A percentile compares a stretch with the other conserved stretches of the same genome.
phyloP scores from a whole-genome alignment of 1,140 invertebrate genomes.

The Drosophila truncata region DNA sequence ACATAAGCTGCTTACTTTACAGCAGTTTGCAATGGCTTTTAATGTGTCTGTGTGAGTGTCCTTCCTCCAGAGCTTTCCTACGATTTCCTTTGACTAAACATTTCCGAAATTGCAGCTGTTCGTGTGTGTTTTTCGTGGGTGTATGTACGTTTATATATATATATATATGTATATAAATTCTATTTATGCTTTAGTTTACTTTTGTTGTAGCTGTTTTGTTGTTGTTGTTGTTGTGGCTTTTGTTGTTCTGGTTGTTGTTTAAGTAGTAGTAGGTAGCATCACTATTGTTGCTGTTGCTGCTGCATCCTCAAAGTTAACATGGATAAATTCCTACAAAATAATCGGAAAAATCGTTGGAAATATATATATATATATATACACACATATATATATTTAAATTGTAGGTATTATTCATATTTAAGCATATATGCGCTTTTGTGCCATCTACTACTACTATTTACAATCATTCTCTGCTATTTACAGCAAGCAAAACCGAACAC shows the following conservation, averaged over 20 bases:
- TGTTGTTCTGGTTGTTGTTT: slow-evolving; percentile 50
- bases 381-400: slow-evolving; percentile 10
- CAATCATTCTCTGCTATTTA: slow-evolving; percentile 60
- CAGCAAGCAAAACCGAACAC: slow-evolving; percentile 51
- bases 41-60: slow-evolving; percentile 14
- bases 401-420: slow-evolving; percentile 8
- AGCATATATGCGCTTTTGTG: slow-evolving; percentile 28
- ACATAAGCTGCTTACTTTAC: slow-evolving; percentile 64
- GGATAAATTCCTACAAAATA: slow-evolving; percentile 85
- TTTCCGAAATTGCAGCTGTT: slow-evolving; percentile 52
- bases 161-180: slow-evolving; percentile 76
- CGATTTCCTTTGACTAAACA: slow-evolving; percentile 56
- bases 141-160: slow-evolving; percentile 33
- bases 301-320: slow-evolving; percentile 85
- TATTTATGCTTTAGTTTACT: slow-evolving; percentile 63
- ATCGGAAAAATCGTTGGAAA: slow-evolving; percentile 53
- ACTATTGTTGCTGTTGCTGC: slow-evolving; percentile 34
- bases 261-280: slow-evolving; percentile 59
- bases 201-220: slow-evolving; percentile 57
- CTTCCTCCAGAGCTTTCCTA: slow-evolving; percentile 35
- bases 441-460: slow-evolving; percentile 51
- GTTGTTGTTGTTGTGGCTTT: slow-evolving; percentile 38
- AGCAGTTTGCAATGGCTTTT: slow-evolving; percentile 41
- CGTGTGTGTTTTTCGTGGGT: slow-evolving; percentile 16
- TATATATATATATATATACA: slow-evolving; percentile 9